phyloP scores from a whole-genome alignment of 2,888 invertebrate genomes.

The Pseudococcus jackbeardsleyi region DNA sequence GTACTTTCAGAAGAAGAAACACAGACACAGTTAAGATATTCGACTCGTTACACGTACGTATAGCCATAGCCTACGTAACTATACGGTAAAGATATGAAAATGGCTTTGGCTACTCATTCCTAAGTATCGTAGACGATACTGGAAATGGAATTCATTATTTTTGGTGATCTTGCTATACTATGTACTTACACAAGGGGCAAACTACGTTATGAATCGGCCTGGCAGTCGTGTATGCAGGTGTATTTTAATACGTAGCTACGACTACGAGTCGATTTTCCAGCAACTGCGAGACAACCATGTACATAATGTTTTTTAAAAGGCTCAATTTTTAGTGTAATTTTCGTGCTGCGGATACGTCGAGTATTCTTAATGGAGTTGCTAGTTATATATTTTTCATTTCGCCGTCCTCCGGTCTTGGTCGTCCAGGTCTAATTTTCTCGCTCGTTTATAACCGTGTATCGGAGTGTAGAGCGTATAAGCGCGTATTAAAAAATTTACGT shows the following conservation, averaged over 20 bases:
- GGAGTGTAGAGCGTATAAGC: constrained; percentile 27
- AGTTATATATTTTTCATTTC: background rate
- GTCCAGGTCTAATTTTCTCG: constrained; percentile 16
- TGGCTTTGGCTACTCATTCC: background rate
- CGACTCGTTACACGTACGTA: background rate
- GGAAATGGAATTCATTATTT: constrained; percentile 49
- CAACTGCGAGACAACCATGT: background rate
- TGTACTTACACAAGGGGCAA: background rate
- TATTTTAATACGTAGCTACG: background rate
- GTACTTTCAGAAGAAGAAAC: background rate
- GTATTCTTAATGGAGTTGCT: background rate
- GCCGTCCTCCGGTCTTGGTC: background rate
- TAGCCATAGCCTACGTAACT: background rate
- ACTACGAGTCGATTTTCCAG: background rate
- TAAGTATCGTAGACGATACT: background rate
- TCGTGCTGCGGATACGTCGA: background rate
- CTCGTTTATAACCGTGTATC: background rate
- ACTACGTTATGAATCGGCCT: background rate
- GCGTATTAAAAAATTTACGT: constrained; percentile 53
- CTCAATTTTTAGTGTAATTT: background rate
- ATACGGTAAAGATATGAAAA: background rate
- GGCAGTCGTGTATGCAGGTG: background rate
- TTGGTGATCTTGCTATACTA: constrained; percentile 42
- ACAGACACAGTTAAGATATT: background rate
- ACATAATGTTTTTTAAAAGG: background rate